phyloP scores from a whole-genome alignment of 2,113 vertebrate species.

The Ictalurus punctatus region DNA sequence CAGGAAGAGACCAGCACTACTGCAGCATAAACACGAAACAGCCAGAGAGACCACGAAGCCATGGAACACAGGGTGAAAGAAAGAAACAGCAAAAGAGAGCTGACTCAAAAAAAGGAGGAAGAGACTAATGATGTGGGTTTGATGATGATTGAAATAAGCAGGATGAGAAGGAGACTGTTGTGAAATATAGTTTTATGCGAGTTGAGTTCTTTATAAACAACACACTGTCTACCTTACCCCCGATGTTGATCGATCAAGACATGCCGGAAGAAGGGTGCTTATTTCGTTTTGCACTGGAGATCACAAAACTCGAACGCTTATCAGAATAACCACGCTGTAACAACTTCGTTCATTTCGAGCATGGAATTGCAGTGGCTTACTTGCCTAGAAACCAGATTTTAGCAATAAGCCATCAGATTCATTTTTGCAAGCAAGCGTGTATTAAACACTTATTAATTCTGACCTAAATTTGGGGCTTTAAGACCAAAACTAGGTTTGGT shows the following conservation, averaged over 20 bases:
- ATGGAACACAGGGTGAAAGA: slow-evolving; percentile 65
- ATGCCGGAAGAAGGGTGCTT: not conserved
- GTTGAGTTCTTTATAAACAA: not conserved
- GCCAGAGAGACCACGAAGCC: slow-evolving; percentile 63
- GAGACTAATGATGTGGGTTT: not conserved
- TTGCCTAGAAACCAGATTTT: not conserved
- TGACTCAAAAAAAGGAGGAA: slow-evolving; percentile 74
- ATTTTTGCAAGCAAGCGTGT: not conserved
- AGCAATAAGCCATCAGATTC: not conserved
- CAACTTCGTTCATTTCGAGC: not conserved
- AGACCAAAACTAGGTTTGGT: not conserved
- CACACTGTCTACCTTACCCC: not conserved
- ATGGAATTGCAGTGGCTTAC: not conserved
- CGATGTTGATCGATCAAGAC: not conserved
- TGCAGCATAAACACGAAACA: slow-evolving; percentile 54
- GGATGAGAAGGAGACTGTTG: not conserved
- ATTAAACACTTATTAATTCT: not conserved
- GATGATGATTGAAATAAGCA: not conserved
- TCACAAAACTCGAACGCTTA: not conserved
- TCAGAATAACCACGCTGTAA: not conserved
- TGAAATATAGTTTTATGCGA: not conserved
- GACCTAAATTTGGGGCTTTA: not conserved
- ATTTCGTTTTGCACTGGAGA: not conserved
- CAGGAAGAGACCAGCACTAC: slow-evolving; percentile 72
- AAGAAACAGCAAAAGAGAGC: slow-evolving; percentile 73